Evolutionary conservation across 35 echinoderm and acorn worm species (phyloP).

Genomic region (Anneissia japonica): DNA sequence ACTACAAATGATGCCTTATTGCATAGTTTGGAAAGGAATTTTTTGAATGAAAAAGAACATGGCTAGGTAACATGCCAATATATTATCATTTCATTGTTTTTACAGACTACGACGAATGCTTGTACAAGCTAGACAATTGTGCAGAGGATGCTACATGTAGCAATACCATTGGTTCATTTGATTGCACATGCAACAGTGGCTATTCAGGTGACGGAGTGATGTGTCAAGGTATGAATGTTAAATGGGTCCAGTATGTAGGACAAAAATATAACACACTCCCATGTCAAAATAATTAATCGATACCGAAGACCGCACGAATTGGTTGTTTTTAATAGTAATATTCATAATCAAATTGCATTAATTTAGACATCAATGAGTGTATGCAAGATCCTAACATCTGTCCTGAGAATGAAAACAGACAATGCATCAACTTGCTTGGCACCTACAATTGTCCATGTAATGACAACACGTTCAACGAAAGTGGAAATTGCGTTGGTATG

Average conservation of each 20-base stretch:
- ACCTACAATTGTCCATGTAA: background rate
- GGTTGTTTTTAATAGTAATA: too few species aligned
- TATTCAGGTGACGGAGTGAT: background rate
- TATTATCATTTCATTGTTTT: too few species aligned
- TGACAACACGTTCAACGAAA: background rate
- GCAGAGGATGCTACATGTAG: background rate
- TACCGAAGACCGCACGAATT: too few species aligned
- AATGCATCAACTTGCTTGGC: background rate
- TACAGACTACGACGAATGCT: background rate
- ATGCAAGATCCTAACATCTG: background rate
- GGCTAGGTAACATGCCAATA: too few species aligned
- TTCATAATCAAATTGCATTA: too few species aligned
- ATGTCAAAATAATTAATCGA: too few species aligned
- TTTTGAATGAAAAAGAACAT: too few species aligned
- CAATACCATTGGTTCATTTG: slow-evolving; percentile 1
- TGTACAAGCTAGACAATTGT: background rate
- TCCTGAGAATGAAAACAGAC: background rate
- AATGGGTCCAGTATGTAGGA: too few species aligned
- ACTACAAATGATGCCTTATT: too few species aligned
- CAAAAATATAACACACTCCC: too few species aligned
- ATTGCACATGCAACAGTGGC: background rate
- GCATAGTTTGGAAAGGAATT: too few species aligned
- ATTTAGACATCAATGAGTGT: background rate
- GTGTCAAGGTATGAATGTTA: background rate
- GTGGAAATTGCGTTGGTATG: background rate